phyloP scores from a whole-genome alignment of 2,888 invertebrate genomes.

The Drosophila limbata region DNA sequence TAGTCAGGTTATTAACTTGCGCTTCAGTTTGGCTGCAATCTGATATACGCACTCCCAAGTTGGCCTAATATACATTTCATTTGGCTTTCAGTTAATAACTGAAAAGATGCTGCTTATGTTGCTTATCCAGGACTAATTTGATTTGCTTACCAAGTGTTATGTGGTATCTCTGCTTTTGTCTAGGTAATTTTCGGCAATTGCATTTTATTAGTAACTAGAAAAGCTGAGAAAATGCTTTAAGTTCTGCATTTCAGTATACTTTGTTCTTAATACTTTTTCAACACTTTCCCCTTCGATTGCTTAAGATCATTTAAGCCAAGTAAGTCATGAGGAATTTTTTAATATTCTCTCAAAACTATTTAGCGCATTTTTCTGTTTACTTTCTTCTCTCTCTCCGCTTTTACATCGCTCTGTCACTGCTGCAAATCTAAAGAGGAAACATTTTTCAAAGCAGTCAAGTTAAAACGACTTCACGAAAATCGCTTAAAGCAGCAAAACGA shows the following conservation, averaged over 20 bases:
- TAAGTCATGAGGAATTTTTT: constrained; percentile 63
- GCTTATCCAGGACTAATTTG: constrained; percentile 38
- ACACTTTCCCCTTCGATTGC: background rate
- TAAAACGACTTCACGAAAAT: constrained; percentile 79
- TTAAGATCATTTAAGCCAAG: constrained; percentile 26
- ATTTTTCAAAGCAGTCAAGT: constrained; percentile 73
- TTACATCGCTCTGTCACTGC: constrained; percentile 4
- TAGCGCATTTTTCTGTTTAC: constrained; percentile 37
- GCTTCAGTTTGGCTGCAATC: constrained; percentile 40
- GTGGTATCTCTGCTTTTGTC: background rate
- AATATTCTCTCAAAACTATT: constrained; percentile 56
- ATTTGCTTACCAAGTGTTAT: constrained; percentile 29
- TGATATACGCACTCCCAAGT: constrained; percentile 25
- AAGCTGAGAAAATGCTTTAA: background rate
- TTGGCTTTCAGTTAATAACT: constrained; percentile 29
- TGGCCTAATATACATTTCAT: constrained; percentile 38
- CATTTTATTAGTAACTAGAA: background rate
- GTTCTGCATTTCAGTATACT: background rate
- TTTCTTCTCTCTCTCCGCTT: background rate
- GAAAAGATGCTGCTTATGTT: constrained; percentile 33
- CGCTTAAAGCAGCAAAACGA: constrained; percentile 79
- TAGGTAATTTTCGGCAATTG: constrained; percentile 4
- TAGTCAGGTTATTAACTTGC: constrained; percentile 60
- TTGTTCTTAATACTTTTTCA: background rate
- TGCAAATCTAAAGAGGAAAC: constrained; percentile 37